Percentiles rank a stretch among this genome's conserved stretches.
These are phyloP conservation scores for Notolepis coatsorum DNA, from an alignment of 2,797 vertebrate genomes.

Conservation along the genomic window DNA sequence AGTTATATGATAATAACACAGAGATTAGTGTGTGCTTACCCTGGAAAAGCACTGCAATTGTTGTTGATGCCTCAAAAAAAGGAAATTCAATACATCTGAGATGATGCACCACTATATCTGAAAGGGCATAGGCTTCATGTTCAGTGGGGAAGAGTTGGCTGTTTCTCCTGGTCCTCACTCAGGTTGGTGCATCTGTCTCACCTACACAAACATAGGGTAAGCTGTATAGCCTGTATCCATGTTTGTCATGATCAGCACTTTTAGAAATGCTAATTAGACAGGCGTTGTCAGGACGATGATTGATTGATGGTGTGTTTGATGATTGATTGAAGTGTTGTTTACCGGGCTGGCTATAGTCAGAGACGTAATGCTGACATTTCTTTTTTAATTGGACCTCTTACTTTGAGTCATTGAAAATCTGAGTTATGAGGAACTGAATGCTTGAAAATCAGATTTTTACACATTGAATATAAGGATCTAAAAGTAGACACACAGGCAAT, in stretches of 20 bases:
- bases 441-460: constrained; percentile 6
- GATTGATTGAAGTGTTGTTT: constrained; percentile 52
- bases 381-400: neutral
- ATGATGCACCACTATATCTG: neutral
- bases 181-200: constrained; percentile 9
- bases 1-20: constrained; percentile 53
- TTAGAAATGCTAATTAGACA: constrained; percentile 27
- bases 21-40: constrained; percentile 23
- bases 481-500: constrained; percentile 7
- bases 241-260: constrained; percentile 56
- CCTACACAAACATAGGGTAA: constrained; percentile 31
- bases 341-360: constrained; percentile 21
- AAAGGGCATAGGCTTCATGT: constrained; percentile 7
- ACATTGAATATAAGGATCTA: constrained; percentile 9
- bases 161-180: neutral
- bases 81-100: neutral
- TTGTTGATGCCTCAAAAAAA: constrained; percentile 8
- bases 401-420: neutral
- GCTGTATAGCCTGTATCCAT: constrained; percentile 16
- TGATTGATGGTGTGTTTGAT: constrained; percentile 43
- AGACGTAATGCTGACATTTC: constrained; percentile 18
- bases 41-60: neutral
- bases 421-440: constrained; percentile 19
- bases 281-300: constrained; percentile 41
- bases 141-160: neutral